Conservation (phyloP, 2,113 vertebrate species). For the Phylloscopus trochiloides region DNA sequence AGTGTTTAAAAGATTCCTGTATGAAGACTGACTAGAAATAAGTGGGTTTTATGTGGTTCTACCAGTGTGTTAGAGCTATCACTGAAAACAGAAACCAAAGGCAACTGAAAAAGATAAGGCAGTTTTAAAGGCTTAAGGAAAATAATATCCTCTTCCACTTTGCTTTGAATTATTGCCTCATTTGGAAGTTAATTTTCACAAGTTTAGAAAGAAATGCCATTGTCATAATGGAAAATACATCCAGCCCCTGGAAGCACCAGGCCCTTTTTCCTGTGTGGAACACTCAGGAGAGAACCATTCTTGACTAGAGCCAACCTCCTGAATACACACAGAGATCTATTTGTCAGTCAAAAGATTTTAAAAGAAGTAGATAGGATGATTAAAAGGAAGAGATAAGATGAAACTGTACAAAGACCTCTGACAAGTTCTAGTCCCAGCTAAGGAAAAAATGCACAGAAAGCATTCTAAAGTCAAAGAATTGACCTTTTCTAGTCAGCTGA, state of each 20-base stretch:
- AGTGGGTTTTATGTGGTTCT: background rate
- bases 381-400: background rate
- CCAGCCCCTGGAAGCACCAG: background rate
- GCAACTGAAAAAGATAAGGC: background rate
- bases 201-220: background rate
- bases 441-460: background rate
- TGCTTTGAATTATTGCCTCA: background rate
- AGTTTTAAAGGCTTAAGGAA: background rate
- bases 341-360: background rate
- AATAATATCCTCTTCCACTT: background rate
- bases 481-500: background rate
- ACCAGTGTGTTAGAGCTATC: background rate
- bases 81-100: background rate
- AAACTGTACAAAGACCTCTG: background rate
- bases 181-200: background rate
- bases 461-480: background rate
- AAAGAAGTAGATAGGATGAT: background rate
- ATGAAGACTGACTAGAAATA: background rate
- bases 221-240: background rate
- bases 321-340: background rate
- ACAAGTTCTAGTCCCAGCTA: background rate
- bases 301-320: background rate
- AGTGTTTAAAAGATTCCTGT: background rate
- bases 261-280: background rate
- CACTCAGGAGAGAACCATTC: background rate